phyloP scores from a whole-genome alignment of 2,797 vertebrate species.

The Pygocentrus nattereri region DNA sequence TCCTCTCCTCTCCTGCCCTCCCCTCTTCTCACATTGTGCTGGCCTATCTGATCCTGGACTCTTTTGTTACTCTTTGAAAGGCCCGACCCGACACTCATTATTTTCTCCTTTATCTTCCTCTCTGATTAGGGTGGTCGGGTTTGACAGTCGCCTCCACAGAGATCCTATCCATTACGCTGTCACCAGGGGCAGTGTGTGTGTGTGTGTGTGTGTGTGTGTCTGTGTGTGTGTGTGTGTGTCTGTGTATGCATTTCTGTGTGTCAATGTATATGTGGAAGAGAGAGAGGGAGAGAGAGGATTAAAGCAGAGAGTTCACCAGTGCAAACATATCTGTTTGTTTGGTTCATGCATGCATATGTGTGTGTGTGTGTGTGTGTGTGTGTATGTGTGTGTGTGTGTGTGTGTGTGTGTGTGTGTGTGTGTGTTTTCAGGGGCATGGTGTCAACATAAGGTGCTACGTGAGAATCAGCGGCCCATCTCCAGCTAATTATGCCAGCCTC shows the following conservation, averaged over 20 bases:
- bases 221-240: slow-evolving; percentile 60
- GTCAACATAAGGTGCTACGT: slow-evolving; percentile 87
- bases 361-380: slow-evolving; percentile 14
- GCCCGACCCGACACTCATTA: slow-evolving; percentile 84
- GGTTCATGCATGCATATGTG: slow-evolving; percentile 12
- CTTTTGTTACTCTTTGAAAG: slow-evolving; percentile 84
- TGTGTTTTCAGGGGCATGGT: slow-evolving; percentile 68
- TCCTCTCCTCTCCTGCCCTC: slow-evolving; percentile 62
- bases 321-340: slow-evolving; percentile 42
- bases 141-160: slow-evolving; percentile 86
- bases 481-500: slow-evolving; percentile 89
- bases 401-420: slow-evolving; percentile 39
- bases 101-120: slow-evolving; percentile 89
- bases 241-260: slow-evolving; percentile 56
- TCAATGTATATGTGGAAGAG: slow-evolving; percentile 51
- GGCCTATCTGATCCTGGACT: slow-evolving; percentile 82
- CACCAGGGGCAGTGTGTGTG: slow-evolving; percentile 70
- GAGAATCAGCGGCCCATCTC: slow-evolving; percentile 83
- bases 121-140: slow-evolving; percentile 88
- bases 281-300: slow-evolving; percentile 28
- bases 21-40: slow-evolving; percentile 80
- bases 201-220: slow-evolving; percentile 60
- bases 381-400: slow-evolving; percentile 46
- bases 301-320: slow-evolving; percentile 31
- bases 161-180: slow-evolving; percentile 94